Conservation (phyloP, 2,888 invertebrate species). For the Orgyia antiqua region DNA sequence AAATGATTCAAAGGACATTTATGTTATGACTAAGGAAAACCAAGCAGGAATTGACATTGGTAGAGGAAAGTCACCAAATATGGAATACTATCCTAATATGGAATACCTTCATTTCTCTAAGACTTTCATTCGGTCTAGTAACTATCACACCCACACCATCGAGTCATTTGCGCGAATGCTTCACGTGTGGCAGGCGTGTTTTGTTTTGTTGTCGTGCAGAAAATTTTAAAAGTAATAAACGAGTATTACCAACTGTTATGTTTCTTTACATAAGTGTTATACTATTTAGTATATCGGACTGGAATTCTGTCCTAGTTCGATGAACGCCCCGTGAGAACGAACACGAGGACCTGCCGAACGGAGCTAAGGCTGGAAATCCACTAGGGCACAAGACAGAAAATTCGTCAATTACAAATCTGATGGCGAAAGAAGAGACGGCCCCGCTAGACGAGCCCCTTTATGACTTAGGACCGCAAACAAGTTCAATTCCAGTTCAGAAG, state of each 20-base stretch:
- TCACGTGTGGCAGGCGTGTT: constrained; percentile 9
- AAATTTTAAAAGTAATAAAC: constrained; percentile 15
- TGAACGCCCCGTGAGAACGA: no score
- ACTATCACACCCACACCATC: constrained; percentile 10
- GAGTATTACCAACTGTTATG: constrained; percentile 10
- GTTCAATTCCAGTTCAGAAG: constrained; percentile 20
- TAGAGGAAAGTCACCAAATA: constrained; percentile 1
- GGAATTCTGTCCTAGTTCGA: constrained; percentile 1
- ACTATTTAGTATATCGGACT: constrained; percentile 4
- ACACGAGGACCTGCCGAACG: no score
- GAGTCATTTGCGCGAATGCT: constrained; percentile 13
- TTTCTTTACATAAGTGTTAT: constrained; percentile 10
- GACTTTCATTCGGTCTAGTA: constrained; percentile 9
- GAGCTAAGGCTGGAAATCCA: neutral
- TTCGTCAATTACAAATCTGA: no score
- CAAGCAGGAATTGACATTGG: no score
- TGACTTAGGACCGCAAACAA: constrained; percentile 25
- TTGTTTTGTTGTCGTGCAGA: constrained; percentile 8
- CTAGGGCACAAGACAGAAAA: no score
- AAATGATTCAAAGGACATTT: no score
- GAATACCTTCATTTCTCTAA: constrained; percentile 3
- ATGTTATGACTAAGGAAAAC: no score
- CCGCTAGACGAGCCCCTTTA: constrained; percentile 26
- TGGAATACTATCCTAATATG: constrained; percentile 1
- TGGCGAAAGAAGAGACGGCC: constrained; percentile 17